phyloP scores from a whole-genome alignment of 2,888 invertebrate genomes.

The Zele albiditarsus region DNA sequence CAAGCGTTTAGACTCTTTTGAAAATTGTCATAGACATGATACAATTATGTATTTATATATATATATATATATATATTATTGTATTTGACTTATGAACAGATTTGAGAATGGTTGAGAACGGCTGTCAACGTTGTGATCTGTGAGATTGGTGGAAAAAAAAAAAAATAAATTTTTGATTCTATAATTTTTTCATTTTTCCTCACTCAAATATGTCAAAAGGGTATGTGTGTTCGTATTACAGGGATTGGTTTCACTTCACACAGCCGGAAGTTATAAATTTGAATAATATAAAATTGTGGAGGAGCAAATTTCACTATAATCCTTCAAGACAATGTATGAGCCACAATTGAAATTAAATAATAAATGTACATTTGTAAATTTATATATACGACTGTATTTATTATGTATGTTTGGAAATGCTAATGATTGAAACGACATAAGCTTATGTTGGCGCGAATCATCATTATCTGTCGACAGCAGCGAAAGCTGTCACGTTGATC shows the following conservation, averaged over 20 bases:
- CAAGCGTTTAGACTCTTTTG: constrained; percentile 71
- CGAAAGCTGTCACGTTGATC: constrained; percentile 29
- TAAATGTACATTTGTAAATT: background rate
- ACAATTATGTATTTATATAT: constrained; percentile 14
- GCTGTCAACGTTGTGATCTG: constrained; percentile 33
- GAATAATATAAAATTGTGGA: background rate
- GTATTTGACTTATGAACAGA: background rate
- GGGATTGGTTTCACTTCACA: background rate
- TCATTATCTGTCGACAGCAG: constrained; percentile 31
- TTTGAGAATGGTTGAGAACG: constrained; percentile 31
- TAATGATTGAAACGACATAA: constrained; percentile 28
- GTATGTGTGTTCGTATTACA: background rate
- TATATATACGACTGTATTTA: background rate
- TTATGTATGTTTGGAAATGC: constrained; percentile 18
- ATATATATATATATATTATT: constrained; percentile 10
- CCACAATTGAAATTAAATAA: background rate
- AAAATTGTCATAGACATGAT: constrained; percentile 9
- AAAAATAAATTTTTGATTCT: background rate
- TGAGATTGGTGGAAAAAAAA: constrained; percentile 25
- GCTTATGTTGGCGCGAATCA: constrained; percentile 22
- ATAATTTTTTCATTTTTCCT: background rate
- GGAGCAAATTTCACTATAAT: background rate
- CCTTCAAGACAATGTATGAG: background rate
- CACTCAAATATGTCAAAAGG: background rate
- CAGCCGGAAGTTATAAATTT: background rate